phyloP scores from a whole-genome alignment of 2,888 invertebrate genomes.

The Theodoxus fluviatilis region DNA sequence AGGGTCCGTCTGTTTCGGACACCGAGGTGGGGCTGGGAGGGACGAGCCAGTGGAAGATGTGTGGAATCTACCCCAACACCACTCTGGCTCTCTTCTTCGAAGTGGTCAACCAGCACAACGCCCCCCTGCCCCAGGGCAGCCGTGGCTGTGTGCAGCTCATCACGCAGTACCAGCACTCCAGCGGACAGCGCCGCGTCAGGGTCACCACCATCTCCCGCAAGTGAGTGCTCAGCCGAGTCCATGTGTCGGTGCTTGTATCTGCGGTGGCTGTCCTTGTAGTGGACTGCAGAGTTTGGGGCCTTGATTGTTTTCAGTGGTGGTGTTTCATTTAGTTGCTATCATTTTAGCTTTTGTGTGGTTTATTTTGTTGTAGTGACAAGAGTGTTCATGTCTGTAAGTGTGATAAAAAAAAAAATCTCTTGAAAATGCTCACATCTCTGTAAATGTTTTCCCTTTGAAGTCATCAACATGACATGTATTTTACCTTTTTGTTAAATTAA shows the following conservation, averaged over 20 bases:
- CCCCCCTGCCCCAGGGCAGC: conserved; percentile 93
- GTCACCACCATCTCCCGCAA: conserved; percentile 98
- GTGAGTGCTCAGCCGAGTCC: conserved; percentile 70
- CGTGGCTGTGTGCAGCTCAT: conserved; percentile 97
- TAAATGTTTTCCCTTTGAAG: no score
- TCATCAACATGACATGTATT: no score
- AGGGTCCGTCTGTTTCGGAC: conserved; percentile 91
- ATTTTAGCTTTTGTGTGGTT: no score
- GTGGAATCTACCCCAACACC: conserved; percentile 88
- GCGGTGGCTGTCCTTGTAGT: no score
- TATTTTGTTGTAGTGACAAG: no score
- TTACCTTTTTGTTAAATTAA: no score
- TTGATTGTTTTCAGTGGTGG: not conserved
- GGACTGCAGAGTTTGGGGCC: no score
- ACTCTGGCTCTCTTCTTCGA: conserved; percentile 96
- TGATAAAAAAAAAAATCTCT: no score
- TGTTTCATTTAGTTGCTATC: not conserved
- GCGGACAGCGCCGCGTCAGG: conserved; percentile 90
- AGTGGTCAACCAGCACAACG: conserved; percentile 82
- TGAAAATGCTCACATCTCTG: no score
- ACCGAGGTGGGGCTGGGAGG: conserved; percentile 97
- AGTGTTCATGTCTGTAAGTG: no score
- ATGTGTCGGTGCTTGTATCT: no score
- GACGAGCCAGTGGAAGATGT: conserved; percentile 98
- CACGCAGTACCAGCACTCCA: conserved; percentile 97